phyloP scores from a whole-genome alignment of 2,113 vertebrate species.

The Actenoides hombroni region DNA sequence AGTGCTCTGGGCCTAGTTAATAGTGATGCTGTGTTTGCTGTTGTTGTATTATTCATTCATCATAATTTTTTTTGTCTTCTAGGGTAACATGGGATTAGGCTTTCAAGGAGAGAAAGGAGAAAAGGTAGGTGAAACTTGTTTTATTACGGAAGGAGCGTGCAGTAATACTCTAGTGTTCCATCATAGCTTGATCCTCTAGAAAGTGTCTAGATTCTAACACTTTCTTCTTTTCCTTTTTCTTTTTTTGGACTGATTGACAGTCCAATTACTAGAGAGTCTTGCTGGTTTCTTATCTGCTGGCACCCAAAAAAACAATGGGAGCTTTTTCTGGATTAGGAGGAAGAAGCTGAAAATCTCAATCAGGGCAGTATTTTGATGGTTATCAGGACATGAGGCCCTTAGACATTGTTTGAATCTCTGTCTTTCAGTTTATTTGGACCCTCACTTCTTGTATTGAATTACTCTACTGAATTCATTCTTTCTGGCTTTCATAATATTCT shows the following conservation, averaged over 20 bases:
- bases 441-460: background rate
- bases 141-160: background rate
- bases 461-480: background rate
- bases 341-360: background rate
- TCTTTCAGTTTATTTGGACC: background rate
- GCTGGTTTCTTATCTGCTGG: background rate
- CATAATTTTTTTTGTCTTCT: background rate
- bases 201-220: background rate
- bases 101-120: constrained; percentile 89
- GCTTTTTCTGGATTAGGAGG: background rate
- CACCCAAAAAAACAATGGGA: background rate
- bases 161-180: background rate
- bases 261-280: background rate
- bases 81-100: constrained; percentile 86
- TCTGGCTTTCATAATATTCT: background rate
- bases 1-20: background rate
- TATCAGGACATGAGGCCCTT: background rate
- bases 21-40: background rate
- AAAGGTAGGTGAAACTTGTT: constrained; percentile 78
- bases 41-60: background rate
- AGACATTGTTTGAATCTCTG: background rate
- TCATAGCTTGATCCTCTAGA: background rate
- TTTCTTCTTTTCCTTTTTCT: background rate
- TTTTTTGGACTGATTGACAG: background rate
- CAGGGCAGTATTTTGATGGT: background rate